These are phyloP conservation scores for Herpetotheres cachinnans DNA, from an alignment of 2,113 vertebrate species.

Conservation along the genomic window DNA sequence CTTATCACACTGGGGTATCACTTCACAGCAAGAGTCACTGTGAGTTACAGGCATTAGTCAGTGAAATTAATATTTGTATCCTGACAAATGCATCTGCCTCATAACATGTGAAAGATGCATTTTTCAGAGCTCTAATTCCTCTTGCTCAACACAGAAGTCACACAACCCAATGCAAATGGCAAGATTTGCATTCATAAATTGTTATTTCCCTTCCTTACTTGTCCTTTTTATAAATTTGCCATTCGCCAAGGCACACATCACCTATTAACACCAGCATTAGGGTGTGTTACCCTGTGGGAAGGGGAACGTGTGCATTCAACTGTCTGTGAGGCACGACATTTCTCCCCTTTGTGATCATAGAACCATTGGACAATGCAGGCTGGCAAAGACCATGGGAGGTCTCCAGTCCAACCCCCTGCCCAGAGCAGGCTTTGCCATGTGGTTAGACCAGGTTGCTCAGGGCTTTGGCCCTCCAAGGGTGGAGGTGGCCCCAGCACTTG, in stretches of 20 bases:
- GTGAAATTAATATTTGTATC: not conserved
- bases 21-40: not conserved
- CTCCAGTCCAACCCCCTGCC: no score
- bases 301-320: not conserved
- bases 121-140: not conserved
- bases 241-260: not conserved
- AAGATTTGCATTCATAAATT: not conserved
- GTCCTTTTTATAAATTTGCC: not conserved
- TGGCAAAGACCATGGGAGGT: not conserved
- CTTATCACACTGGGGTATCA: not conserved
- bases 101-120: not conserved
- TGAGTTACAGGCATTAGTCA: not conserved
- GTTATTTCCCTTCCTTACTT: not conserved
- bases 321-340: not conserved
- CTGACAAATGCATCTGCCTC: not conserved
- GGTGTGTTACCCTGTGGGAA: not conserved
- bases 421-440: not conserved
- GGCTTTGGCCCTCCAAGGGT: not conserved
- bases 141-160: not conserved
- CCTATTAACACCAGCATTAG: not conserved
- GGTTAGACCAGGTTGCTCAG: not conserved
- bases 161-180: not conserved
- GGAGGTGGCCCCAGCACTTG: not conserved
- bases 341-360: not conserved
- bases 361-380: rapidly evolving